Percentiles rank a stretch among this genome's conserved stretches.
Evolutionary conservation across 2,888 invertebrate species (phyloP).

Genomic region (Apamea sordens): DNA sequence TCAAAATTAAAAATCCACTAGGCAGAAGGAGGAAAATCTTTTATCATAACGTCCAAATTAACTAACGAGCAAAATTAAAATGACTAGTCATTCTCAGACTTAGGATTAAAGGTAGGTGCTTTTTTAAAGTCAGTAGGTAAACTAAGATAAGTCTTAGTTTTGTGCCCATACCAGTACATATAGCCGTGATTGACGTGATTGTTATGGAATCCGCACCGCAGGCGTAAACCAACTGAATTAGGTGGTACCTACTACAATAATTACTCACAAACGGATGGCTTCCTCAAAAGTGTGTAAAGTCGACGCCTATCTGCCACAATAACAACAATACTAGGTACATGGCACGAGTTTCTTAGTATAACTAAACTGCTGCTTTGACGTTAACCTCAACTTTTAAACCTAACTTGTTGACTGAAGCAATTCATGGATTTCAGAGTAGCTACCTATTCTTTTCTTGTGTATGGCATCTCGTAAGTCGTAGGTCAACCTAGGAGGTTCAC

Average conservation of each 20-base stretch:
- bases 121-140: too few species aligned
- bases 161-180: neutral
- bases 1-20: neutral
- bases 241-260: neutral
- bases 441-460: too few species aligned
- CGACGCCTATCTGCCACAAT: neutral
- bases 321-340: neutral
- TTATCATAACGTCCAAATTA: neutral
- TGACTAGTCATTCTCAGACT: neutral
- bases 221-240: neutral
- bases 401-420: too few species aligned
- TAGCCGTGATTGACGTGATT: slow-evolving; percentile 8
- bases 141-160: neutral
- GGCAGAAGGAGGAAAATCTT: neutral
- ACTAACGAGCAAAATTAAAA: neutral
- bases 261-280: slow-evolving; percentile 6
- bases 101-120: neutral
- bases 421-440: neutral
- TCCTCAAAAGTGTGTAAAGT: slow-evolving; percentile 4
- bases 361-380: neutral
- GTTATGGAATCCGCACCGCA: neutral
- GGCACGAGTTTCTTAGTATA: neutral
- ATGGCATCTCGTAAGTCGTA: too few species aligned
- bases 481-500: too few species aligned
- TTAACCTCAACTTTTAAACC: slow-evolving; percentile 5